Percentiles rank a stretch among this genome's conserved stretches.
These are phyloP conservation scores for Pterois miles DNA, from an alignment of 2,797 vertebrate species.

Conservation along the genomic window DNA sequence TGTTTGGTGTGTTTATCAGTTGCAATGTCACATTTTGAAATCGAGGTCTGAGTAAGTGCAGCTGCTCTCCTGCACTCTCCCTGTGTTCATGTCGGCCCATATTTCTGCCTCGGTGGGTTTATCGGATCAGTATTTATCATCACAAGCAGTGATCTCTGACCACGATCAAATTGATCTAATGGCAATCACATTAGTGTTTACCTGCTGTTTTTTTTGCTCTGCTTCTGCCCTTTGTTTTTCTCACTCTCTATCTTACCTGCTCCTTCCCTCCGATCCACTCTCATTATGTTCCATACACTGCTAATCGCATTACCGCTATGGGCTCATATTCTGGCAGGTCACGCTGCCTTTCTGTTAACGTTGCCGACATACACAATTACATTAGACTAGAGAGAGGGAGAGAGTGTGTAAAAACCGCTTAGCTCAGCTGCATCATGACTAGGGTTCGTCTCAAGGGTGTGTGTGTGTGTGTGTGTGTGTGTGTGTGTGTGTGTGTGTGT, in stretches of 20 bases:
- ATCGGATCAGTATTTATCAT: conserved; percentile 82
- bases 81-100: conserved; percentile 33
- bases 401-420: conserved; percentile 27
- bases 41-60: conserved; percentile 80
- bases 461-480: conserved; percentile 8
- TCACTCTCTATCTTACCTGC: conserved; percentile 20
- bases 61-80: conserved; percentile 35
- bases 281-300: conserved; percentile 57
- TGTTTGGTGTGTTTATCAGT: background rate
- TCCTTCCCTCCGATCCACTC: conserved; percentile 28
- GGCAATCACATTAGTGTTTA: conserved; percentile 70
- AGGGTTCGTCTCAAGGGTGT: conserved; percentile 44
- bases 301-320: conserved; percentile 54
- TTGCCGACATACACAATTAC: conserved; percentile 57
- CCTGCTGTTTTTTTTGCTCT: conserved; percentile 25
- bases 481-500: background rate
- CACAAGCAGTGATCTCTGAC: conserved; percentile 72
- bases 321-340: conserved; percentile 63
- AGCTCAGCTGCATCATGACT: conserved; percentile 50
- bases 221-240: background rate
- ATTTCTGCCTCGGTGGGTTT: conserved; percentile 64
- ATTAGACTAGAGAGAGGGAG: conserved; percentile 51
- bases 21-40: conserved; percentile 63
- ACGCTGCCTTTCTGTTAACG: conserved; percentile 61
- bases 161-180: conserved; percentile 74